Evolutionary conservation across 2,888 invertebrate species (phyloP).

Genomic region (Amblyjoppa fuscipennis): DNA sequence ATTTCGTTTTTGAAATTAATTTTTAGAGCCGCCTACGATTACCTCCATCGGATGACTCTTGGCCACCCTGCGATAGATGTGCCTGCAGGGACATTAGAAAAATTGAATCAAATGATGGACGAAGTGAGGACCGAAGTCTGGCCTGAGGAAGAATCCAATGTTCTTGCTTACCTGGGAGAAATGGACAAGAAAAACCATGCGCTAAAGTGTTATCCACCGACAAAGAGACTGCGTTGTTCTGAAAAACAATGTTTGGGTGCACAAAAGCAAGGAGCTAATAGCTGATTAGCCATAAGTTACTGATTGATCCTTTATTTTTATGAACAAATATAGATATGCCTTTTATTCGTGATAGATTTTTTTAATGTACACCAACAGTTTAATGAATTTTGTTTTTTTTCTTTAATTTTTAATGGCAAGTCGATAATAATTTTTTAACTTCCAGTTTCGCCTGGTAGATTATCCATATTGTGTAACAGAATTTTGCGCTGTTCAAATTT

Average conservation of each 20-base stretch:
- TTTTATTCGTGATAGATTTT: constrained; percentile 51
- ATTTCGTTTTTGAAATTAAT: constrained; percentile 22
- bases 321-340: constrained; percentile 59
- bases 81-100: constrained; percentile 66
- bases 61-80: constrained; percentile 70
- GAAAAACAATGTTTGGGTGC: neutral
- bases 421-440: constrained; percentile 33
- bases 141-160: constrained; percentile 64
- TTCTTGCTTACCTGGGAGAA: constrained; percentile 44
- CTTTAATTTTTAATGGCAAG: constrained; percentile 36
- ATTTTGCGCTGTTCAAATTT: neutral
- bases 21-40: constrained; percentile 79
- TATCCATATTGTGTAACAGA: neutral
- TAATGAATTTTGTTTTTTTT: constrained; percentile 1
- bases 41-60: constrained; percentile 75
- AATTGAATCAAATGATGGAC: constrained; percentile 71
- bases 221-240: neutral
- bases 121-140: constrained; percentile 72
- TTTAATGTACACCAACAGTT: constrained; percentile 39
- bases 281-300: neutral
- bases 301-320: constrained; percentile 31
- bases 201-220: constrained; percentile 55
- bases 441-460: constrained; percentile 15
- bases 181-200: constrained; percentile 16
- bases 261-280: neutral